Evolutionary conservation across 2,888 invertebrate species (phyloP).

Genomic region (Pammene aurita): DNA sequence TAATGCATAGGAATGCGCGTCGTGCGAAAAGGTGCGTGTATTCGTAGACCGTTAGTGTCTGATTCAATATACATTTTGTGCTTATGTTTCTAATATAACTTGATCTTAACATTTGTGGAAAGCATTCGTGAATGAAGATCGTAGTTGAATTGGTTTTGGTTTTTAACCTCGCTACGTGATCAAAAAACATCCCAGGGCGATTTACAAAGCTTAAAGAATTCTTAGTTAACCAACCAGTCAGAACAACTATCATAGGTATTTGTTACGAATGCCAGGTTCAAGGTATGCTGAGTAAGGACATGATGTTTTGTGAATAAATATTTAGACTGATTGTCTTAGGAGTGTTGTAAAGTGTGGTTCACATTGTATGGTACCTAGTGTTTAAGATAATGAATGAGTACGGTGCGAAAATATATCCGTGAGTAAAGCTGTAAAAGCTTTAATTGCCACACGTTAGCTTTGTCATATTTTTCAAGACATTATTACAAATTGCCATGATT

Average conservation of each 20-base stretch:
- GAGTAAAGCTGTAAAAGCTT: not conserved
- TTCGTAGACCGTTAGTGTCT: slow-evolving; percentile 49
- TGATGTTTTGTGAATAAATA: not conserved
- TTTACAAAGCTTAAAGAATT: not conserved
- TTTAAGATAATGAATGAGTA: no score
- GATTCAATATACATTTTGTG: slow-evolving; percentile 1
- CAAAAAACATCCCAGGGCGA: not conserved
- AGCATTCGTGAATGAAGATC: not conserved
- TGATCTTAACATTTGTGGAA: not conserved
- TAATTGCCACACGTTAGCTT: not conserved
- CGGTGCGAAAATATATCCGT: not conserved
- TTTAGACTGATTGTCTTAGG: no score
- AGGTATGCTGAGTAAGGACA: not conserved
- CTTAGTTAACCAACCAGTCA: not conserved
- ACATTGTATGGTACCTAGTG: no score
- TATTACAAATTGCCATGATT: no score
- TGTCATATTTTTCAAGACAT: no score
- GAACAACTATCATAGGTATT: not conserved
- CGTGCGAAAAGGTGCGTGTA: slow-evolving; percentile 70
- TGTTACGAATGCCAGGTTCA: not conserved
- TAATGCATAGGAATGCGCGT: slow-evolving; percentile 71
- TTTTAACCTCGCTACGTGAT: not conserved
- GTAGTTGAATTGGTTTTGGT: not conserved
- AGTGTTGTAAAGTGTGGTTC: slow-evolving; percentile 3
- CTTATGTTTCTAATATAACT: not conserved